Percentiles rank a stretch among this genome's conserved stretches.
Conservation (phyloP, 2,113 vertebrate genomes). For the Ophiodon elongatus region DNA sequence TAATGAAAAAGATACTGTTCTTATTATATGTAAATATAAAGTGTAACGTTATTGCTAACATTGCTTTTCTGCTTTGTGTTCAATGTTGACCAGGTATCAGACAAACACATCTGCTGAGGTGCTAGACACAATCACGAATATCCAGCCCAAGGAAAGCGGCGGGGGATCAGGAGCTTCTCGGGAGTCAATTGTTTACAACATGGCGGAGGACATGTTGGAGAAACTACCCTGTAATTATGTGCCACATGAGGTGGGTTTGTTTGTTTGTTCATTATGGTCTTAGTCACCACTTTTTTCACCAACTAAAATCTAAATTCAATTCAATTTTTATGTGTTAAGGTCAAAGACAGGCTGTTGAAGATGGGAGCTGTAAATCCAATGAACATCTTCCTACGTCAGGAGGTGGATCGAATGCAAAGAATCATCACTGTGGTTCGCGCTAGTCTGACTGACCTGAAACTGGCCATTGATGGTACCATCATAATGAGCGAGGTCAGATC, state of each 20-base stretch:
- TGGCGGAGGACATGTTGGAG: constrained; percentile 63
- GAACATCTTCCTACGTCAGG: constrained; percentile 71
- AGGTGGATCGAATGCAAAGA: constrained; percentile 71
- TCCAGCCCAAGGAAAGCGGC: constrained; percentile 69
- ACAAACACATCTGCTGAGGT: constrained; percentile 64
- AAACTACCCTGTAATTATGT: constrained; percentile 63
- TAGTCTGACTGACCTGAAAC: constrained; percentile 64
- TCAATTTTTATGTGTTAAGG: constrained; percentile 34
- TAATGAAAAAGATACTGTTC: neutral
- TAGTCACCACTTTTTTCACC: neutral
- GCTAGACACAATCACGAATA: constrained; percentile 63
- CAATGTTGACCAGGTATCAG: constrained; percentile 54
- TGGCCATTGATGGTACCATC: constrained; percentile 71
- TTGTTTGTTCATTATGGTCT: neutral
- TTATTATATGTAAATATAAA: neutral
- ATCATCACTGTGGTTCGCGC: constrained; percentile 51
- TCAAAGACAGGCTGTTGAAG: constrained; percentile 47
- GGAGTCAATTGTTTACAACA: constrained; percentile 59
- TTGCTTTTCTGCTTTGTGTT: neutral
- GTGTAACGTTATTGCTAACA: neutral
- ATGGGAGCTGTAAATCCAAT: constrained; percentile 67
- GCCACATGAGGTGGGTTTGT: constrained; percentile 57
- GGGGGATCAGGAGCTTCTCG: constrained; percentile 57
- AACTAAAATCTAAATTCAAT: constrained; percentile 17
- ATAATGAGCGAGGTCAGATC: constrained; percentile 68